Evolutionary conservation across 2,113 vertebrate species (phyloP).

Genomic region (Crotalus viridis): DNA sequence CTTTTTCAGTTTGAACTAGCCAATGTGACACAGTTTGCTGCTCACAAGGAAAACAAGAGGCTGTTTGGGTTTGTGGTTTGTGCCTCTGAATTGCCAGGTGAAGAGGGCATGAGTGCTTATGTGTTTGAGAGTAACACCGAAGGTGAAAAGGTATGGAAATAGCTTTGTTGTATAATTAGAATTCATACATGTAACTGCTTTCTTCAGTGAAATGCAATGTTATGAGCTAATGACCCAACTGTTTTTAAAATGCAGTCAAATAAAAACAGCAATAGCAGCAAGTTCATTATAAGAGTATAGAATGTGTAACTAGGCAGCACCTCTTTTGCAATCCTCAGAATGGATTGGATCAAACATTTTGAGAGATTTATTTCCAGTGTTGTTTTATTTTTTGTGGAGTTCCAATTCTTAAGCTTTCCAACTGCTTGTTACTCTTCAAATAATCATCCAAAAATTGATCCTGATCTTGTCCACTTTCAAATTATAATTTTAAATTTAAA

Average conservation of each 20-base stretch:
- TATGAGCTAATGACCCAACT: background rate
- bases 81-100: conserved; percentile 70
- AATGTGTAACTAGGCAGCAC: background rate
- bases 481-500: background rate
- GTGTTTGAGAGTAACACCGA: conserved; percentile 98
- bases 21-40: conserved; percentile 88
- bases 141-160: conserved; percentile 86
- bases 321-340: background rate
- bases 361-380: background rate
- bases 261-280: background rate
- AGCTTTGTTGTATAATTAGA: background rate
- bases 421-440: background rate
- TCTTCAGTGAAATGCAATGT: background rate
- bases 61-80: conserved; percentile 91
- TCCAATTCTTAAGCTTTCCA: background rate
- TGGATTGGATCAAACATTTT: background rate
- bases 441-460: background rate
- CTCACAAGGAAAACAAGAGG: conserved; percentile 92
- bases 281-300: background rate
- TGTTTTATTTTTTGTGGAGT: background rate
- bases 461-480: background rate
- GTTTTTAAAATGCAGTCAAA: background rate
- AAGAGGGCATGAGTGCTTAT: conserved; percentile 81
- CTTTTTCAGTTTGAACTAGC: conserved; percentile 85
- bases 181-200: background rate